Evolutionary conservation across 1,140 invertebrate genomes (phyloP).

Genomic region (Cotesia glomerata): DNA sequence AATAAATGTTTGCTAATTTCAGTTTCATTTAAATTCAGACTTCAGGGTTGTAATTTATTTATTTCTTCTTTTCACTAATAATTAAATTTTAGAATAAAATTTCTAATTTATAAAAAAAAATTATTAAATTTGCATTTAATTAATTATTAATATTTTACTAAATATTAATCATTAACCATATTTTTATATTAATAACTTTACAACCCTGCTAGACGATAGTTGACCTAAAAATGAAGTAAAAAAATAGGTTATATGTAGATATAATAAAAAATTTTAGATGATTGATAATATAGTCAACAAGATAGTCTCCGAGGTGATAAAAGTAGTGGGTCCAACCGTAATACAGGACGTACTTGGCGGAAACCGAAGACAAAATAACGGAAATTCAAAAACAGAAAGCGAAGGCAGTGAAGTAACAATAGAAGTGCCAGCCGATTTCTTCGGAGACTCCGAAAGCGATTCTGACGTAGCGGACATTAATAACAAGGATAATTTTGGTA

Average conservation of each 20-base stretch:
- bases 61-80: no score
- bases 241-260: background rate
- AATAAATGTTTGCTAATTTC: no score
- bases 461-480: background rate
- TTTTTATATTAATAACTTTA: no score
- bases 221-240: no score
- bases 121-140: no score
- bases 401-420: slow-evolving; percentile 48
- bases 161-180: no score
- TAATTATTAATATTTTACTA: no score
- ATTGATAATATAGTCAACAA: slow-evolving; percentile 78
- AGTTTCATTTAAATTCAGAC: no score
- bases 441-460: slow-evolving; percentile 31
- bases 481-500: slow-evolving; percentile 8
- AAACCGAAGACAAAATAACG: slow-evolving; percentile 39
- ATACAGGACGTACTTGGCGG: slow-evolving; percentile 65
- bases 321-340: slow-evolving; percentile 71
- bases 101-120: no score
- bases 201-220: no score
- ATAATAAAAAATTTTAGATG: slow-evolving; percentile 69
- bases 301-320: slow-evolving; percentile 72
- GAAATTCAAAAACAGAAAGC: slow-evolving; percentile 31
- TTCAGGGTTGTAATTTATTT: no score
- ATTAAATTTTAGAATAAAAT: no score
- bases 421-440: slow-evolving; percentile 41